Percentiles rank a stretch among this genome's conserved stretches.
phyloP scores from a whole-genome alignment of 1,140 invertebrate species.

The Heliconius eleuchia region DNA sequence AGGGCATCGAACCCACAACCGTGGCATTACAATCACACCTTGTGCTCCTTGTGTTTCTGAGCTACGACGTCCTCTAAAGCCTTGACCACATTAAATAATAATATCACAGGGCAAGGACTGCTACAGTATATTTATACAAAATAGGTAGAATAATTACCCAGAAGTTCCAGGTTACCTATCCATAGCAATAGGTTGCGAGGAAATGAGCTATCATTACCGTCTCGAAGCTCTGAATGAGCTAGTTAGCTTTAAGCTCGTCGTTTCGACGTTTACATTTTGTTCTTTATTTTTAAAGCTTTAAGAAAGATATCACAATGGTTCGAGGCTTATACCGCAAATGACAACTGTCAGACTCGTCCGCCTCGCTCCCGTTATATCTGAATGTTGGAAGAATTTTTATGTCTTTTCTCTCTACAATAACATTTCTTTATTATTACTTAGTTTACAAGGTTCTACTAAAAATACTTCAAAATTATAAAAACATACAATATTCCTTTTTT shows the following conservation, averaged over 20 bases:
- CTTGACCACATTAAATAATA: background rate
- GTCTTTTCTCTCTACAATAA: background rate
- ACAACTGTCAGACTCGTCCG: background rate
- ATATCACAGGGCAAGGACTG: background rate
- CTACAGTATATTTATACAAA: background rate
- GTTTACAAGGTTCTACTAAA: background rate
- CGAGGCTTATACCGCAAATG: constrained; percentile 3
- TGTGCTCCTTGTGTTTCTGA: no score
- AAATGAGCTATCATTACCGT: constrained; percentile 28
- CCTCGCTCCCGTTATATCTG: constrained; percentile 11
- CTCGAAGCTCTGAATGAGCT: constrained; percentile 22
- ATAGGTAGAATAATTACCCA: background rate
- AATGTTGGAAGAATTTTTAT: constrained; percentile 13
- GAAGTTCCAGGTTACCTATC: background rate
- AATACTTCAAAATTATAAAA: background rate
- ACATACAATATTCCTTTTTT: background rate
- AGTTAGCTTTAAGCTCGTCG: constrained; percentile 12
- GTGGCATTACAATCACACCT: no score
- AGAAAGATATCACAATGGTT: constrained; percentile 8
- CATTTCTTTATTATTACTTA: background rate
- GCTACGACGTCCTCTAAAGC: no score
- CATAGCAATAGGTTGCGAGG: constrained; percentile 4
- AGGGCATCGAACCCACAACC: no score
- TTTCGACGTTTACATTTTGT: background rate
- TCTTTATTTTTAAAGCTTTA: constrained; percentile 4